Evolutionary conservation across 2,888 invertebrate species (phyloP).

Genomic region (Fragum whitleyi): DNA sequence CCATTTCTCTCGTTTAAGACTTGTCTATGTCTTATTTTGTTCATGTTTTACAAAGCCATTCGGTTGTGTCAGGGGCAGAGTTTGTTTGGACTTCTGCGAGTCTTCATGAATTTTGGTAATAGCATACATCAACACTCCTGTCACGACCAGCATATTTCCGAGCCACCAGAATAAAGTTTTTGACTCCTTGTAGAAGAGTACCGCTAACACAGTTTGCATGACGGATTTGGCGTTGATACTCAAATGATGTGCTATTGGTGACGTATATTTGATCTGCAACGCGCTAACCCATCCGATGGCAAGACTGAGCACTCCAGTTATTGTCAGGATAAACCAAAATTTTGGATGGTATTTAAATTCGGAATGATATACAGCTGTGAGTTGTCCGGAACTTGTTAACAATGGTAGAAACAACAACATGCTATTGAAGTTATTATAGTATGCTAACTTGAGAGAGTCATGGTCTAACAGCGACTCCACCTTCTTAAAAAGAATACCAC

Average conservation of each 20-base stretch:
- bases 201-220: slow-evolving; percentile 83
- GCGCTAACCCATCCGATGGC: slow-evolving; percentile 83
- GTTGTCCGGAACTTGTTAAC: slow-evolving; percentile 79
- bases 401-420: slow-evolving; percentile 80
- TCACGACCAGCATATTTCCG: slow-evolving; percentile 82
- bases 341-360: slow-evolving; percentile 53
- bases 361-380: slow-evolving; percentile 71
- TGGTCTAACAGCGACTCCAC: slow-evolving; percentile 77
- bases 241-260: slow-evolving; percentile 84
- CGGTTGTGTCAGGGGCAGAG: slow-evolving; percentile 10
- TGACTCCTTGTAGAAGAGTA: slow-evolving; percentile 78
- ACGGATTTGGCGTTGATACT: slow-evolving; percentile 84
- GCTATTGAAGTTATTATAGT: slow-evolving; percentile 82
- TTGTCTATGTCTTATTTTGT: slow-evolving; percentile 6
- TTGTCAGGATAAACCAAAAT: slow-evolving; percentile 78
- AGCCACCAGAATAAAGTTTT: slow-evolving; percentile 84
- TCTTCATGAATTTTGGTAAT: slow-evolving; percentile 69
- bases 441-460: slow-evolving; percentile 80
- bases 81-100: slow-evolving; percentile 21
- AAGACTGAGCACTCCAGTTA: slow-evolving; percentile 81
- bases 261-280: slow-evolving; percentile 84
- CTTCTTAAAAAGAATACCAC: slow-evolving; percentile 83
- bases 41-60: slow-evolving; percentile 24
- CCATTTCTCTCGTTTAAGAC: too few relatives aligned
- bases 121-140: slow-evolving; percentile 82